phyloP scores from a whole-genome alignment of 2,797 vertebrate species.

The Dermochelys coriacea region DNA sequence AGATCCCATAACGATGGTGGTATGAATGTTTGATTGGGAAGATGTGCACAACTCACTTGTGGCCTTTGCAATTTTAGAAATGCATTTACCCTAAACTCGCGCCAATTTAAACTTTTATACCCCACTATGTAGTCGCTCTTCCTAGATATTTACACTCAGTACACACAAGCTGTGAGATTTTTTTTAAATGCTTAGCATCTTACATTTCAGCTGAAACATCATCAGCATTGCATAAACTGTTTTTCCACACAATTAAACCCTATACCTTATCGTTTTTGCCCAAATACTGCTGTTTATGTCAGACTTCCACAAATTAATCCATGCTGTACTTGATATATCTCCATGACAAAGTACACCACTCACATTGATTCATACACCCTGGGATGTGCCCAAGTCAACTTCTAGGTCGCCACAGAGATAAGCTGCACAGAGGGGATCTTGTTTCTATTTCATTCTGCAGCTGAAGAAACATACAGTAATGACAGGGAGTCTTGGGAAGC shows the following conservation, averaged over 20 bases:
- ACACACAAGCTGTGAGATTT: neutral
- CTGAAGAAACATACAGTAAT: constrained; percentile 63
- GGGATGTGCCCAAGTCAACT: constrained; percentile 3
- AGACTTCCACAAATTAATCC: neutral
- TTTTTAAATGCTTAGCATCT: neutral
- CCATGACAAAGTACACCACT: constrained; percentile 10
- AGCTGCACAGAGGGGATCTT: constrained; percentile 37
- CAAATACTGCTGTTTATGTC: neutral
- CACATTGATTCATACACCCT: rapidly evolving
- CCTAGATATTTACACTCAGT: neutral
- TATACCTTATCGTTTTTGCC: neutral
- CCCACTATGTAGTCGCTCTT: neutral
- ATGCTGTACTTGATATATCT: neutral
- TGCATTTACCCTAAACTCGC: neutral
- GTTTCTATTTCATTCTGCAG: constrained; percentile 55
- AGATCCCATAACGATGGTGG: neutral
- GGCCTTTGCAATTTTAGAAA: neutral
- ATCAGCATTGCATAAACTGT: neutral
- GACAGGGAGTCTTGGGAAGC: constrained; percentile 48
- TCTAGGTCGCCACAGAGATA: constrained; percentile 21
- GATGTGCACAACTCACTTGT: neutral
- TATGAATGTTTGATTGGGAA: neutral
- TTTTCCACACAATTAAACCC: neutral
- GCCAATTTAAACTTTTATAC: neutral
- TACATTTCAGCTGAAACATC: neutral